phyloP scores from a whole-genome alignment of 2,888 invertebrate genomes.

The Orchesellides sinensis region DNA sequence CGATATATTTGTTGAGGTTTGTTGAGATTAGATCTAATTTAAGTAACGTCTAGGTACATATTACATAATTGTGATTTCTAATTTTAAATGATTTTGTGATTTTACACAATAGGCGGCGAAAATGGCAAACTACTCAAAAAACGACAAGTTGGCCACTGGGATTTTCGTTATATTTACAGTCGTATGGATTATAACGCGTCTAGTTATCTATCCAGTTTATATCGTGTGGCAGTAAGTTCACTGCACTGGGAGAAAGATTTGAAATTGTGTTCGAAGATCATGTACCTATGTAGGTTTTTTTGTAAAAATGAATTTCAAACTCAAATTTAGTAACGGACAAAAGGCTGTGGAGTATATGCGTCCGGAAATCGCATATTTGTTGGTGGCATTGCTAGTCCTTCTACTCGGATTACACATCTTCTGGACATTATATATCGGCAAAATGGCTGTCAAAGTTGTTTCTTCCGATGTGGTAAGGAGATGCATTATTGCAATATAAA shows the following conservation, averaged over 20 bases:
- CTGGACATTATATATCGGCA: conserved; percentile 96
- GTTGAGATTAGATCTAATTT: too few species aligned
- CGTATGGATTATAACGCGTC: conserved; percentile 93
- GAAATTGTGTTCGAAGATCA: not conserved
- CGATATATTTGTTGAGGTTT: conserved; percentile 88
- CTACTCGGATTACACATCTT: conserved; percentile 90
- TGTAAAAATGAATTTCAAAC: not conserved
- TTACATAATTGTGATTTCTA: too few species aligned
- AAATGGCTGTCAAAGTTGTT: conserved; percentile 87
- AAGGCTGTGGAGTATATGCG: not conserved
- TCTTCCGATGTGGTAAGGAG: conserved; percentile 82
- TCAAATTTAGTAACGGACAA: too few species aligned
- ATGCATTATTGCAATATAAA: conserved; percentile 76
- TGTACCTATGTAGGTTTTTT: not conserved
- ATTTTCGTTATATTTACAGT: conserved; percentile 93
- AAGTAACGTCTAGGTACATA: too few species aligned
- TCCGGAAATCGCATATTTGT: not conserved
- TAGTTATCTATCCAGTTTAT: conserved; percentile 93
- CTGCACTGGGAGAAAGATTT: not conserved
- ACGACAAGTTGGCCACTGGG: conserved; percentile 90
- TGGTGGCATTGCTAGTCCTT: conserved; percentile 82
- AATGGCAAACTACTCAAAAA: conserved; percentile 88
- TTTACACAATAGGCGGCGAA: conserved; percentile 78
- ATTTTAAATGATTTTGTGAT: not conserved
- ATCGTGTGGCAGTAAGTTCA: conserved; percentile 80